Base-by-base conservation (phyloP, 2,888 invertebrate genomes). In the Harpalus rubripes region DNA sequence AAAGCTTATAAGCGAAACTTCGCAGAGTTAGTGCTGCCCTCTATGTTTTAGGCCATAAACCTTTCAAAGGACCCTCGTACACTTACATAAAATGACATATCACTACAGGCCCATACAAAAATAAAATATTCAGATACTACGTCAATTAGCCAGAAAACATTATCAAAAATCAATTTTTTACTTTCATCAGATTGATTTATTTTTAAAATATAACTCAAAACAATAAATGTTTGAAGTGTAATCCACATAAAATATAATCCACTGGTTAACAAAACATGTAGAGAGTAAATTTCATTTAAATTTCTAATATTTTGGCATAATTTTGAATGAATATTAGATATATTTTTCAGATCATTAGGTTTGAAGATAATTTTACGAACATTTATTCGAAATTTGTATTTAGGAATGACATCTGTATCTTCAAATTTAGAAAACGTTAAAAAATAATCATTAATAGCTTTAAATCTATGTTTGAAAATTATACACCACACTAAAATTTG, bases 201-300 rank as follows among this genome's bases (percentile, higher is more conserved):
- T 12, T 52, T 58, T 7, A 82, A 68, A 58, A 82, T 39, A 15
- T 39, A 82, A 82, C 68, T 26, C 8, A 72, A 7, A n/a, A 72
- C 26, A 7, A 68, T 22, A 56, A 82, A 68, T 32, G 18, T 58
- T 58, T 82, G 58, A 12, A 72, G 16, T 12, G 72, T 82, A 15
- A 72, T 82, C 39, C 39, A 68, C 32, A 82, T 72, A 26, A 82
- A 82, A 32, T 82, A 58, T 18, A 82, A 18, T 7, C 56, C 82
- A 39, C 82, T 56, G 0, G 26, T 41, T 12, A 68, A 18, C 15
- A 81, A 68, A 52, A 81, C 26, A 52, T 81, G 68, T 6, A 81
- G 26, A 1, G 65, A 44, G 26, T 81, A 81, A 6, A 56, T 52
- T 22, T 65, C 32, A 68, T 81, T 81, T n/a, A 81, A n/a, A n/a